Evolutionary conservation across 2,113 vertebrate genomes (phyloP).

Genomic region (Ceuthmochares aereus): DNA sequence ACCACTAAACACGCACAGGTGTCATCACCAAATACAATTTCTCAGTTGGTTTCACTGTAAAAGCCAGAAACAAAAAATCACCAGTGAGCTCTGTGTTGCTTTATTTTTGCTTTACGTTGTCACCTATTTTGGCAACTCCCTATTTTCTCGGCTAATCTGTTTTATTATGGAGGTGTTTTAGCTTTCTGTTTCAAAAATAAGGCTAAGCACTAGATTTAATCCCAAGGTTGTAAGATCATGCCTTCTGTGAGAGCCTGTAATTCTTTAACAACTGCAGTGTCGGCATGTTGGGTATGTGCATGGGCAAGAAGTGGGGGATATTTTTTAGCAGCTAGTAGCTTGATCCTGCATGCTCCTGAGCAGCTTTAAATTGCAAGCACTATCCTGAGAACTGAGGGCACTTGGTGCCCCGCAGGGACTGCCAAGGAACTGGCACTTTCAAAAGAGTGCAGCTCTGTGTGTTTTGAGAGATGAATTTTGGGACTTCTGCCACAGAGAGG

Average conservation of each 20-base stretch:
- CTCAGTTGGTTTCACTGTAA: neutral
- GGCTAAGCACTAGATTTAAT: constrained; percentile 24
- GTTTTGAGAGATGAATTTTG: constrained; percentile 57
- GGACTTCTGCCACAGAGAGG: constrained; percentile 43
- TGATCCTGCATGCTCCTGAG: constrained; percentile 10
- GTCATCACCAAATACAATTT: constrained; percentile 31
- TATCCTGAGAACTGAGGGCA: constrained; percentile 39
- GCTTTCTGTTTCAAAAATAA: constrained; percentile 37
- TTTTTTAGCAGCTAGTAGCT: constrained; percentile 6
- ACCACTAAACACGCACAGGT: neutral
- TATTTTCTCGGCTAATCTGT: constrained; percentile 11
- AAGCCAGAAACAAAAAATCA: neutral
- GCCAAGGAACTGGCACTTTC: constrained; percentile 26
- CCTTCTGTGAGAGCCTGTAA: neutral
- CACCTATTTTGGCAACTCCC: neutral
- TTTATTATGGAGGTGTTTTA: constrained; percentile 14
- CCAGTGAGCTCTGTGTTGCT: neutral
- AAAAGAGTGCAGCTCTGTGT: constrained; percentile 26
- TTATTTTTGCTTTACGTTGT: neutral
- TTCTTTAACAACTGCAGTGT: constrained; percentile 11
- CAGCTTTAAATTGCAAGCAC: constrained; percentile 29
- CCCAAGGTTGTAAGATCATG: neutral
- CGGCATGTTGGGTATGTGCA: neutral
- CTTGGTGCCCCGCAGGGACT: neutral
- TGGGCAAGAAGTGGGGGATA: neutral